A percentile compares a stretch with the other conserved stretches of the same genome.
Conservation (phyloP, 2,888 invertebrate genomes). For the Lepetodrilus schrolli region DNA sequence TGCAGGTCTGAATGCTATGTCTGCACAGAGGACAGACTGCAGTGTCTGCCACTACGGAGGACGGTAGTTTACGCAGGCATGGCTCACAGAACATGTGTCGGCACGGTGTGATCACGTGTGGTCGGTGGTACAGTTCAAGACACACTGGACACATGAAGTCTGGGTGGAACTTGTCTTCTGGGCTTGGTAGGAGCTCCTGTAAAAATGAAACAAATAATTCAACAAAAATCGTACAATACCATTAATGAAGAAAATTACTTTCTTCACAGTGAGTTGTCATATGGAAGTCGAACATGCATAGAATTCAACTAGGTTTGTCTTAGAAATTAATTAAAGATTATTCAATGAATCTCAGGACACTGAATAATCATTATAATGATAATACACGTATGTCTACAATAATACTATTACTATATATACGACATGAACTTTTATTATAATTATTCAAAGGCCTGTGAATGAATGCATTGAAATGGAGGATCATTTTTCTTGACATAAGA, state of each 20-base stretch:
- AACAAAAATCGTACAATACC: background rate
- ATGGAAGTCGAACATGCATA: no score
- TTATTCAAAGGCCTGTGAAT: no score
- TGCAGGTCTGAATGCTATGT: constrained; percentile 39
- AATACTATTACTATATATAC: no score
- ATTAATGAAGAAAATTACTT: background rate
- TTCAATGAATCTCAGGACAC: no score
- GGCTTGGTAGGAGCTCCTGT: background rate
- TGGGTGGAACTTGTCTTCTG: constrained; percentile 34
- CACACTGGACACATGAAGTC: constrained; percentile 53
- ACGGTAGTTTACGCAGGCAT: constrained; percentile 49
- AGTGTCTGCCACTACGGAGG: constrained; percentile 34
- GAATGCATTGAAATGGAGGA: no score
- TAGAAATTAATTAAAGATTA: no score
- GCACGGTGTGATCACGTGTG: constrained; percentile 49
- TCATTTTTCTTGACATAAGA: background rate
- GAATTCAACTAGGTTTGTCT: no score
- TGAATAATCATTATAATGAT: no score
- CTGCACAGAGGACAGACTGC: constrained; percentile 51
- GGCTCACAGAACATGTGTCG: constrained; percentile 54
- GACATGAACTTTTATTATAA: no score
- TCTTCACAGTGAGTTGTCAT: background rate
- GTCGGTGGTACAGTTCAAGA: constrained; percentile 50
- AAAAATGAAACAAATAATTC: background rate
- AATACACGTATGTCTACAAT: no score